These are phyloP conservation scores for Notiomystis cincta DNA, from an alignment of 2,113 vertebrate genomes.

Conservation along the genomic window DNA sequence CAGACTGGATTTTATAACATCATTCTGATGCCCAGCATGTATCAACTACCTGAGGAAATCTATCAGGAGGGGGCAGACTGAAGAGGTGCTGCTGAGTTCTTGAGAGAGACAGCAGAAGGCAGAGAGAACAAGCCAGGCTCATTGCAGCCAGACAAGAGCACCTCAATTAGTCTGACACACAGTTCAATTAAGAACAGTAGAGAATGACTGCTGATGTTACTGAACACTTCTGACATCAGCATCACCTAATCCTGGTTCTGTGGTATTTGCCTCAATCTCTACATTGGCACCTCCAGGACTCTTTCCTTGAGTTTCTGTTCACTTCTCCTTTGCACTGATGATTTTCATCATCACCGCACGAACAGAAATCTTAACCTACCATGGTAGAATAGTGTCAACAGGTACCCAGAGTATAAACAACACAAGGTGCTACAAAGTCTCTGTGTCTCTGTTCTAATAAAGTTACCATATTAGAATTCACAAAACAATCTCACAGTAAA, in stretches of 20 bases:
- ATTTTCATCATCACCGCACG: not conserved
- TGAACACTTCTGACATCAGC: not conserved
- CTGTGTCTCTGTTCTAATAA: not conserved
- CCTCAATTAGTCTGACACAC: fast-evolving
- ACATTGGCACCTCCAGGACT: fast-evolving
- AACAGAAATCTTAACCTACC: not conserved
- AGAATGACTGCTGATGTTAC: not conserved
- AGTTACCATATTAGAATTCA: not conserved
- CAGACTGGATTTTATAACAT: not conserved
- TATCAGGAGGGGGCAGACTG: not conserved
- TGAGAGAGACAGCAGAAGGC: not conserved
- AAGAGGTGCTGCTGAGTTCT: not conserved
- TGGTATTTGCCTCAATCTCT: not conserved
- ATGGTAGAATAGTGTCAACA: not conserved
- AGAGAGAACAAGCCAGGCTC: not conserved
- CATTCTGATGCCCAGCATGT: not conserved
- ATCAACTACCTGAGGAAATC: not conserved
- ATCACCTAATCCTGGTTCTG: not conserved
- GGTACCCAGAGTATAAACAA: not conserved
- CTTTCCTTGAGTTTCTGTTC: not conserved
- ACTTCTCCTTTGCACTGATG: not conserved
- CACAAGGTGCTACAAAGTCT: not conserved
- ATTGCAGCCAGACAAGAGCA: not conserved
- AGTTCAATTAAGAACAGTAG: not conserved
- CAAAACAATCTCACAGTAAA: not conserved